A percentile compares a stretch with the other conserved stretches of the same genome.
Conservation (phyloP, 2,888 invertebrate species). For the Ceraclea dissimilis region DNA sequence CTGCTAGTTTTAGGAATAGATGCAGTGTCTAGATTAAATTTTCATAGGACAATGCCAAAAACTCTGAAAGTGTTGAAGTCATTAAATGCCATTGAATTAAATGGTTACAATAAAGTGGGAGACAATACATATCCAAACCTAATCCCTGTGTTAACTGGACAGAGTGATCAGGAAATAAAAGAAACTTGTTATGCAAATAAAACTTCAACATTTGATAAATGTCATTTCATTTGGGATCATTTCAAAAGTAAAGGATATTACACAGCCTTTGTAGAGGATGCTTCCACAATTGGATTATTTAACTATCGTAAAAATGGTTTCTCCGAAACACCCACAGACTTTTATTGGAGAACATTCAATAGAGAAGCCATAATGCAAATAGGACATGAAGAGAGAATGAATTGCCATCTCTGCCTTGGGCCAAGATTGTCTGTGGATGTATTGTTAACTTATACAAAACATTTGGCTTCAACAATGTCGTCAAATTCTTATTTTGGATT, state of each 20-base stretch:
- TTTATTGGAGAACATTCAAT: slow-evolving; percentile 71
- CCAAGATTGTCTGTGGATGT: slow-evolving; percentile 61
- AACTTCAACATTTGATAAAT: slow-evolving; percentile 61
- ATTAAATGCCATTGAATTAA: slow-evolving; percentile 64
- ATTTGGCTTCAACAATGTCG: slow-evolving; percentile 53
- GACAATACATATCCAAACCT: slow-evolving; percentile 93
- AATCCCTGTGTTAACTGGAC: slow-evolving; percentile 70
- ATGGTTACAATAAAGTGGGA: slow-evolving; percentile 88
- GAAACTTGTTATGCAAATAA: slow-evolving; percentile 55
- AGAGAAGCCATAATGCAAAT: slow-evolving; percentile 58
- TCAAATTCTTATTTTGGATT: slow-evolving; percentile 67
- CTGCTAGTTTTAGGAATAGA: slow-evolving; percentile 79
- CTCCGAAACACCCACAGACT: slow-evolving; percentile 71
- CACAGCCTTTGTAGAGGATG: slow-evolving; percentile 80
- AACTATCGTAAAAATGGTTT: slow-evolving; percentile 76
- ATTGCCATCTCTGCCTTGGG: slow-evolving; percentile 64
- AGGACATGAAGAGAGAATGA: slow-evolving; percentile 56
- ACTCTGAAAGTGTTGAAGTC: slow-evolving; percentile 55
- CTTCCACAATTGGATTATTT: slow-evolving; percentile 69
- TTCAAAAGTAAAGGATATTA: slow-evolving; percentile 64
- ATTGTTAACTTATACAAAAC: slow-evolving; percentile 62
- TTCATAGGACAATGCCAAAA: slow-evolving; percentile 74
- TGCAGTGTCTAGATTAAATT: slow-evolving; percentile 77
- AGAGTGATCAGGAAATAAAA: slow-evolving; percentile 56
- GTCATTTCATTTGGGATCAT: slow-evolving; percentile 79